Evolutionary conservation across 2,888 invertebrate species (phyloP), one percentile per base, ranked within the genome.

Genomic region (Allolobophora icterica): DNA sequence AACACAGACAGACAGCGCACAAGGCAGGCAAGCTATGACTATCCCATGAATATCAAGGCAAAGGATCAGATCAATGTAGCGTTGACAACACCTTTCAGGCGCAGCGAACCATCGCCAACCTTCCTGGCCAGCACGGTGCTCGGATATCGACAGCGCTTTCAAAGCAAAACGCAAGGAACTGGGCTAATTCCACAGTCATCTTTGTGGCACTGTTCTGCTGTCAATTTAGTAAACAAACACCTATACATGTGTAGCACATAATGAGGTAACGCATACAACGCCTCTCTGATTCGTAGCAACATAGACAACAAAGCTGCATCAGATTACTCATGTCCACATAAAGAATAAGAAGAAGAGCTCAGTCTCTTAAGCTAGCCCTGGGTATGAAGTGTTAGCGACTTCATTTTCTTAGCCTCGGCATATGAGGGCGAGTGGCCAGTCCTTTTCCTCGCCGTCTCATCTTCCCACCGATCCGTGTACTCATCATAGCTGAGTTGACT

Each of bases 61-160:
- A 71, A n/a, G 71, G 71, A 71, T 71, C 71, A 30, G 71, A 71
- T 71, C 71, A 71, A 71, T 71, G 71, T 71, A 71, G 71, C 71
- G 30, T 71, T 71, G 71, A 71, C 71, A 71, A 71, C 71, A 71
- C 71, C n/a, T 71, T 71, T 71, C 71, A 71, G n/a, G n/a, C 71
- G 71, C n/a, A 71, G 30, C n/a, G 71, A 71, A n/a, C 71, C 71
- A 71, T 71, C 71, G 11, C 71, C 71, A n/a, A 71, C n/a, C 30
- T 71, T 8, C 17, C 8, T n/a, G 71, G 30, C 30, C 71, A 71
- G 13, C 71, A n/a, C 71, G n/a, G 71, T 71, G n/a, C 71, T 71
- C 71, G n/a, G 17, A 71, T 71, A 71, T 71, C n/a, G 71, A 71
- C 71, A n/a, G n/a, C 30, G n/a, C 1, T 71, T n/a, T 71, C n/a